Percentiles rank a stretch among this genome's conserved stretches.
These are phyloP conservation scores for Sebastes hopkinsi DNA, from an alignment of 2,797 vertebrate genomes.

Conservation along the genomic window DNA sequence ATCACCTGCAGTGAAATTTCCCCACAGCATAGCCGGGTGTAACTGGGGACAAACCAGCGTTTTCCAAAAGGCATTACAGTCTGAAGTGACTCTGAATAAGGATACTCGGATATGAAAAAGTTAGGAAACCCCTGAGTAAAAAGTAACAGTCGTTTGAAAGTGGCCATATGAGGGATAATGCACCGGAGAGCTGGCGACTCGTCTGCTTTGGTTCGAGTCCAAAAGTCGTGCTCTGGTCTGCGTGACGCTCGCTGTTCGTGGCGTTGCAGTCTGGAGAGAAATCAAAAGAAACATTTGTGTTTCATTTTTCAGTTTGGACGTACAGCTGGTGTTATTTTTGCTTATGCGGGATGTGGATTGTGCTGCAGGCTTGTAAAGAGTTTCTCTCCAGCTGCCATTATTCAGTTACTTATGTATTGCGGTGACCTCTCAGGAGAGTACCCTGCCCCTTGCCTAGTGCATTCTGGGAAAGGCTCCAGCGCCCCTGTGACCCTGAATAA, in stretches of 20 bases:
- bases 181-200: conserved; percentile 6
- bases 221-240: conserved; percentile 20
- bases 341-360: neutral
- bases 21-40: neutral
- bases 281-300: conserved; percentile 8
- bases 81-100: neutral
- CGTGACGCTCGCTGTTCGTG: neutral
- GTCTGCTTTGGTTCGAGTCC: conserved; percentile 38
- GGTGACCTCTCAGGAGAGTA: neutral
- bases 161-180: conserved; percentile 6
- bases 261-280: conserved; percentile 20
- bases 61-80: neutral
- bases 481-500: neutral
- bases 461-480: conserved; percentile 25
- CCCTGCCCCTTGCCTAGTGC: conserved; percentile 8
- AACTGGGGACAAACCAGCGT: neutral
- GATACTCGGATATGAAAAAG: neutral
- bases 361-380: conserved; percentile 1
- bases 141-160: neutral
- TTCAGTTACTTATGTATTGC: neutral
- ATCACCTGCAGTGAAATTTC: conserved; percentile 46
- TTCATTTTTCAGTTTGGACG: conserved; percentile 3
- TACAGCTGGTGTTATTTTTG: conserved; percentile 1
- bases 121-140: conserved; percentile 10
- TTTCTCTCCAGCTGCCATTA: conserved; percentile 4